Evolutionary conservation across 1,140 invertebrate genomes (phyloP).

Genomic region (Hylaeus volcanicus): DNA sequence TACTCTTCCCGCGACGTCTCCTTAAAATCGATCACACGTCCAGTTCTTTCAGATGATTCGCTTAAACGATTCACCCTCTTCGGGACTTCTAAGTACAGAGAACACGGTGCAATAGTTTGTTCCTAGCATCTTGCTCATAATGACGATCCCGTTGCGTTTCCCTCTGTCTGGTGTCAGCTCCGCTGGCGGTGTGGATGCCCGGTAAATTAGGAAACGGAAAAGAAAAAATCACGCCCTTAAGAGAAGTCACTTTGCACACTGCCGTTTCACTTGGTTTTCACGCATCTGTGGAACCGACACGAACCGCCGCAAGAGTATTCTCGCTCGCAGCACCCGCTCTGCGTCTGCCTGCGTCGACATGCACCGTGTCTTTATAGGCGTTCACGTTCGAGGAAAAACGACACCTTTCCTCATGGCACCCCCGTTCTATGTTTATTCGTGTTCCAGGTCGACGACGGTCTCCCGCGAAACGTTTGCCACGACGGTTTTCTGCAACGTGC

Average conservation of each 20-base stretch:
- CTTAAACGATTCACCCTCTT: slow-evolving; percentile 72
- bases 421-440: background rate
- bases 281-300: slow-evolving; percentile 36
- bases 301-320: background rate
- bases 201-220: slow-evolving; percentile 69
- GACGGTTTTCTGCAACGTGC: slow-evolving; percentile 41
- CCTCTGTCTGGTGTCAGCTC: background rate
- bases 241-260: slow-evolving; percentile 63
- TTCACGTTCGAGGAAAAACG: slow-evolving; percentile 23
- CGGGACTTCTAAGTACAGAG: slow-evolving; percentile 79
- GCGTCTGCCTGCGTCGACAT: background rate
- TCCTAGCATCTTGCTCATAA: slow-evolving; percentile 73
- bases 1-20: background rate
- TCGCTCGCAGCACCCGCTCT: background rate
- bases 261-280: slow-evolving; percentile 42
- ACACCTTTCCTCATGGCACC: slow-evolving; percentile 30
- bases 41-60: slow-evolving; percentile 67
- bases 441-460: background rate
- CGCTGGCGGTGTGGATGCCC: background rate
- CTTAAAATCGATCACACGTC: too few species aligned
- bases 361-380: slow-evolving; percentile 20
- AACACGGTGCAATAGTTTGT: slow-evolving; percentile 74
- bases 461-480: background rate
- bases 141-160: slow-evolving; percentile 34
- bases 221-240: slow-evolving; percentile 65